Percentiles rank a stretch among this genome's conserved stretches.
phyloP scores from a whole-genome alignment of 2,888 invertebrate genomes.

The Patella ulyssiponensis region DNA sequence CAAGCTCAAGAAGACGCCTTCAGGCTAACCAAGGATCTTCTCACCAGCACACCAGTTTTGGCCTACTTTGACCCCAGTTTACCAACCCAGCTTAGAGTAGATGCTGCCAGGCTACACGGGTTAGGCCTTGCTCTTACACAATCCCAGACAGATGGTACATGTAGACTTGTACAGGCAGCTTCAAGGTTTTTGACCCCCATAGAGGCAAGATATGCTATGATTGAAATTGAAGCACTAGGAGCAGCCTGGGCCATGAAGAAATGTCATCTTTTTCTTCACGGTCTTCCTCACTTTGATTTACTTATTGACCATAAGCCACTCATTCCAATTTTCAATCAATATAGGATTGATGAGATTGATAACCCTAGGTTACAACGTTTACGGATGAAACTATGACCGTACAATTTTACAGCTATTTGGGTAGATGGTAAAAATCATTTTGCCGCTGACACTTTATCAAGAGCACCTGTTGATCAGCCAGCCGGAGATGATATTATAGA shows the following conservation, averaged over 20 bases:
- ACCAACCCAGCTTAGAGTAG: conserved; percentile 7
- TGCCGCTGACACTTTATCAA: too few species aligned
- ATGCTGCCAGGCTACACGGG: background rate
- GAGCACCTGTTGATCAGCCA: too few species aligned
- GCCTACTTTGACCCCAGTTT: background rate
- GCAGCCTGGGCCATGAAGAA: background rate
- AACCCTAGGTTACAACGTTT: background rate
- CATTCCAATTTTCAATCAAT: background rate
- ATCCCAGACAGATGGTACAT: background rate
- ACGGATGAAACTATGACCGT: background rate
- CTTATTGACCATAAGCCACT: background rate
- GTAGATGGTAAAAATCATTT: background rate
- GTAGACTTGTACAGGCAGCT: background rate
- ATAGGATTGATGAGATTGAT: background rate
- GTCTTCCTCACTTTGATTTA: background rate
- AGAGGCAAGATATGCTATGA: background rate
- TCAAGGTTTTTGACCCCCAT: background rate
- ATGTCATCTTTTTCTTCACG: background rate
- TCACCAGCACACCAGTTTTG: background rate
- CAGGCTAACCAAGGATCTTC: background rate
- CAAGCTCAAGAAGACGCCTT: background rate
- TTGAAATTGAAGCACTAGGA: background rate
- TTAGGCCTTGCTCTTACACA: conserved; percentile 8
- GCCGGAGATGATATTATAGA: too few species aligned
- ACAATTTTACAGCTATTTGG: background rate